Conservation (phyloP, 2,888 invertebrate species). For the Cotesia congregata region DNA sequence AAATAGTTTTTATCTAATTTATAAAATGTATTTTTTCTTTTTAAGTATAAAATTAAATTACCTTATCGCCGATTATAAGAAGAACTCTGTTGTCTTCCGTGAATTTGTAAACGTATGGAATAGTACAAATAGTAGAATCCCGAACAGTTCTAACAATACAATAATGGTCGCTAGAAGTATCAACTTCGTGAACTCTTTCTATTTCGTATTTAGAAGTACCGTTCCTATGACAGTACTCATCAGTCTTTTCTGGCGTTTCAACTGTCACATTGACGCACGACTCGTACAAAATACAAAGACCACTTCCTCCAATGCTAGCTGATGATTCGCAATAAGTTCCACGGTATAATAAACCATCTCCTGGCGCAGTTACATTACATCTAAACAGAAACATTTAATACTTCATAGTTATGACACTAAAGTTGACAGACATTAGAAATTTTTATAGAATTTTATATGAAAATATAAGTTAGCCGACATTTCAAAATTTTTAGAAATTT, state of each 20-base stretch:
- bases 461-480: too few species aligned
- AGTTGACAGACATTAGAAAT: too few species aligned
- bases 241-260: slow-evolving; percentile 45
- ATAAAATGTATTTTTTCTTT: neutral
- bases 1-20: neutral
- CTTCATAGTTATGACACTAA: neutral
- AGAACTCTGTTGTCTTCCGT: slow-evolving; percentile 52
- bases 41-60: slow-evolving; percentile 30
- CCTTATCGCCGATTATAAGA: slow-evolving; percentile 55
- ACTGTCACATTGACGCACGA: slow-evolving; percentile 58
- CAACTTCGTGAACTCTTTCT: slow-evolving; percentile 46
- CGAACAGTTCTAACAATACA: slow-evolving; percentile 51
- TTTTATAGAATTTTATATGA: too few species aligned
- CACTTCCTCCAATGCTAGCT: slow-evolving; percentile 52
- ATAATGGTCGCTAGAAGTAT: slow-evolving; percentile 52
- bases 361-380: slow-evolving; percentile 53
- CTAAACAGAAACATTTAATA: slow-evolving; percentile 41
- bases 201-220: slow-evolving; percentile 47
- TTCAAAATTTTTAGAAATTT: too few species aligned
- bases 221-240: slow-evolving; percentile 51
- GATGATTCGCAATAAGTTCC: slow-evolving; percentile 60
- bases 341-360: slow-evolving; percentile 54
- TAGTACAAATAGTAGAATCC: slow-evolving; percentile 48
- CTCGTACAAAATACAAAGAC: slow-evolving; percentile 55
- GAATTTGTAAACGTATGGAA: slow-evolving; percentile 57